Evolutionary conservation across 2,113 vertebrate genomes (phyloP).

Genomic region (Toxotes jaculatrix): DNA sequence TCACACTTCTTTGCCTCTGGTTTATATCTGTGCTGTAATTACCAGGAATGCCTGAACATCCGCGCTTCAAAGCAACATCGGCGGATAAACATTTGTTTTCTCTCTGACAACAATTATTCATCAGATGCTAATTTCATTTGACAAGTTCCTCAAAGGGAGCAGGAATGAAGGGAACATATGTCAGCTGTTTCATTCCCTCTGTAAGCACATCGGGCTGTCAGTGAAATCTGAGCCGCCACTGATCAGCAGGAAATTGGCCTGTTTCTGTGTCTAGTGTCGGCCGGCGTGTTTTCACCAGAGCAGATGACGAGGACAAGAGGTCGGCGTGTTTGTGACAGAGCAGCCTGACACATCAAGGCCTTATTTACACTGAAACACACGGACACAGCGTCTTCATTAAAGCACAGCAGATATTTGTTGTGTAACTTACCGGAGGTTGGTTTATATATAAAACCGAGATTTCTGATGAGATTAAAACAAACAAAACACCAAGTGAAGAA

Average conservation of each 20-base stretch:
- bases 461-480: background rate
- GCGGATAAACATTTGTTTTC: conserved; percentile 37
- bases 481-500: background rate
- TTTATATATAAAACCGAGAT: background rate
- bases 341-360: conserved; percentile 8
- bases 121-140: conserved; percentile 62
- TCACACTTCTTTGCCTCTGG: conserved; percentile 9
- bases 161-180: conserved; percentile 40
- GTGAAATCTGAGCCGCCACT: background rate
- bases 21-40: background rate
- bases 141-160: conserved; percentile 42
- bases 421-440: background rate
- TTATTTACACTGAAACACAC: background rate
- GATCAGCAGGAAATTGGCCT: conserved; percentile 23
- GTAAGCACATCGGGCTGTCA: background rate
- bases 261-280: conserved; percentile 29
- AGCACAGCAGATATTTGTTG: no score
- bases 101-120: conserved; percentile 48
- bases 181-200: conserved; percentile 44
- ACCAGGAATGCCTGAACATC: background rate
- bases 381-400: background rate
- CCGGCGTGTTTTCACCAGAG: conserved; percentile 7
- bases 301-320: conserved; percentile 6
- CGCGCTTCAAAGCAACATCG: conserved; percentile 1
- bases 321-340: background rate